A percentile compares a stretch with the other conserved stretches of the same genome.
These are phyloP conservation scores for Eupsittula cactorum DNA, from an alignment of 2,113 vertebrate species.

Conservation along the genomic window DNA sequence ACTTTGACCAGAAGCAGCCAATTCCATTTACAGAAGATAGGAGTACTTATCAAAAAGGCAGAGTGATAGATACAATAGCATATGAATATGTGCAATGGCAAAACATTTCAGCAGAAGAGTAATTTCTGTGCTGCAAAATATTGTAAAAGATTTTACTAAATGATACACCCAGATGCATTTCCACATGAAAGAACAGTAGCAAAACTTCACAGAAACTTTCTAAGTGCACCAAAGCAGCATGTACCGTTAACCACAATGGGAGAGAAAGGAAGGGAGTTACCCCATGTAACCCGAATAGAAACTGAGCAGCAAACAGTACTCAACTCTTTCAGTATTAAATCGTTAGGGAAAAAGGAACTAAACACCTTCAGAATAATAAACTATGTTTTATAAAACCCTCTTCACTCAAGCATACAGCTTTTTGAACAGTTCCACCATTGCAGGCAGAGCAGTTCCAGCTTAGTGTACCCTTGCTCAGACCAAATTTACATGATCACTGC, in stretches of 20 bases:
- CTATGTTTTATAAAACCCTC: neutral
- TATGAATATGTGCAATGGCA: neutral
- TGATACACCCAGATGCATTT: neutral
- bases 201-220: neutral
- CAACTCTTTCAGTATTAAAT: neutral
- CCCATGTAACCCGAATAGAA: constrained; percentile 44
- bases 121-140: neutral
- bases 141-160: neutral
- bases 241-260: constrained; percentile 42
- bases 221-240: neutral
- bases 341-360: neutral
- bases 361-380: neutral
- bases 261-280: constrained; percentile 68
- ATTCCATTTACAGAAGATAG: neutral
- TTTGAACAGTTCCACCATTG: neutral
- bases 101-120: neutral
- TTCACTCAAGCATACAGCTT: neutral
- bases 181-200: constrained; percentile 9
- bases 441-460: neutral
- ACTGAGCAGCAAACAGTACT: constrained; percentile 14
- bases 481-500: neutral
- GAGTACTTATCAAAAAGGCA: neutral
- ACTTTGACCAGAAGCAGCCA: neutral
- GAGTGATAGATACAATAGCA: neutral
- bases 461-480: neutral